Evolutionary conservation across 2,113 vertebrate species (phyloP).

Genomic region (Anthoscopus minutus): DNA sequence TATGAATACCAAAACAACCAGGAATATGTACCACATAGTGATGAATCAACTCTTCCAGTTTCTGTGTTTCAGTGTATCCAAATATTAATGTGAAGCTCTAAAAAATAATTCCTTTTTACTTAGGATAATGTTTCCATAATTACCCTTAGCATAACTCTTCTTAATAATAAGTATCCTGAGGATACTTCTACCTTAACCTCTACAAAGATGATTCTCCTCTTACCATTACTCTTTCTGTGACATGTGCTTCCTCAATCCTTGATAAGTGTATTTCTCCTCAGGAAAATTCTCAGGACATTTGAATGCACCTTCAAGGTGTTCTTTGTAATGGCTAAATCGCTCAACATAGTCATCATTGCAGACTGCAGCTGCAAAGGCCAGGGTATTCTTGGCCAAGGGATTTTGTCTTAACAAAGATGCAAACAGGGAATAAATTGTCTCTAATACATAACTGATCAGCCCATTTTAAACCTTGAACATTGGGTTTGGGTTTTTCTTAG

Average conservation of each 20-base stretch:
- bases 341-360: neutral
- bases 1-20: accelerated
- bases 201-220: neutral
- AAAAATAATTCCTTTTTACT: neutral
- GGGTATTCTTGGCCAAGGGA: neutral
- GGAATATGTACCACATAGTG: too few species aligned
- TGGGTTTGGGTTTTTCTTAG: neutral
- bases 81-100: neutral
- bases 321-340: neutral
- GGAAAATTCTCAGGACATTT: neutral
- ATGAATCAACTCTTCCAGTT: neutral
- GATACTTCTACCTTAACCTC: neutral
- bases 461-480: neutral
- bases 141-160: neutral
- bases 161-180: neutral
- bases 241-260: neutral
- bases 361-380: neutral
- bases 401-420: neutral
- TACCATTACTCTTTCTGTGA: neutral
- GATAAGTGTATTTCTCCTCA: neutral
- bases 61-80: neutral
- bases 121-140: neutral
- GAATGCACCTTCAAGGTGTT: neutral
- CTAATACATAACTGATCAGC: neutral
- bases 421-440: neutral